phyloP scores from a whole-genome alignment of 2,797 vertebrate genomes.

The Phyllotis vaccarum region DNA sequence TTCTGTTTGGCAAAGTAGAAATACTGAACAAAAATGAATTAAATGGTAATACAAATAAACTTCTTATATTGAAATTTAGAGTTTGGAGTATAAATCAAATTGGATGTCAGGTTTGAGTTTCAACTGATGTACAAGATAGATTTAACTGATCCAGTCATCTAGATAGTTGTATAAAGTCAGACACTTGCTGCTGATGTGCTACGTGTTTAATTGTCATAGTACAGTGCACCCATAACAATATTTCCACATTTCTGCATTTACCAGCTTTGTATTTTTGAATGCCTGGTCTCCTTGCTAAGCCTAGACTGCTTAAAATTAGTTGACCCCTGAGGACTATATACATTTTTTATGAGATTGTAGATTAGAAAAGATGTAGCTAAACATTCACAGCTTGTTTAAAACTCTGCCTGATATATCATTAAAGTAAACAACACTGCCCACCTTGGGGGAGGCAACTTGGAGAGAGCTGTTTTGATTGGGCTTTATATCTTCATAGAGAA shows the following conservation, averaged over 20 bases:
- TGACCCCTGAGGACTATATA: background rate
- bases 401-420: background rate
- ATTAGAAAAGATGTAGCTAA: background rate
- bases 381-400: background rate
- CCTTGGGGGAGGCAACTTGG: too few relatives aligned
- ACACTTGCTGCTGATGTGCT: background rate
- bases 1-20: background rate
- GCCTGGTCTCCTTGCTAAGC: background rate
- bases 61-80: background rate
- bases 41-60: background rate
- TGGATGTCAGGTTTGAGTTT: background rate
- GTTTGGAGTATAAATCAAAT: background rate
- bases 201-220: background rate
- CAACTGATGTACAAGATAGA: background rate
- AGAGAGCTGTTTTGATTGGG: background rate
- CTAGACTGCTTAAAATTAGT: constrained; percentile 43
- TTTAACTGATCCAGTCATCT: background rate
- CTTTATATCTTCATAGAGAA: background rate
- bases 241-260: constrained; percentile 30
- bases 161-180: background rate
- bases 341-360: constrained; percentile 58
- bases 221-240: background rate
- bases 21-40: background rate
- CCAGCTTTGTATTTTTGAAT: background rate
- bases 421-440: background rate